Conservation (phyloP, 1,140 invertebrate genomes). For the Pseudobourletiella spinata region DNA sequence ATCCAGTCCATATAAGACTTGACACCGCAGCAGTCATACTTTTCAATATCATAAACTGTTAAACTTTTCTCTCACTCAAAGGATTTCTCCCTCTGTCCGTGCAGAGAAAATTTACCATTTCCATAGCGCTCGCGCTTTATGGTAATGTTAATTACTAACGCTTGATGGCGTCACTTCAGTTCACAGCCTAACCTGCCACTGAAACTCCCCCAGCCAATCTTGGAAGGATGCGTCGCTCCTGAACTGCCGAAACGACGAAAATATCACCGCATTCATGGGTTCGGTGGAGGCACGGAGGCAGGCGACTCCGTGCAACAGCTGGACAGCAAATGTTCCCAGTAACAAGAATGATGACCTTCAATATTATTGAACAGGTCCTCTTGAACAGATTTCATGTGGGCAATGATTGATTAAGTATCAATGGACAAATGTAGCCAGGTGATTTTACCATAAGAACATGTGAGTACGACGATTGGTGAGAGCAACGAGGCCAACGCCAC, state of each 20-base stretch:
- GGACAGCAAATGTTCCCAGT: neutral
- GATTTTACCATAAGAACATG: neutral
- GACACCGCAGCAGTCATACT: constrained; percentile 26
- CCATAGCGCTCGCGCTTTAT: too few relatives aligned
- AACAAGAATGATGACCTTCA: constrained; percentile 6
- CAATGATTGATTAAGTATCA: neutral
- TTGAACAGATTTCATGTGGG: too few relatives aligned
- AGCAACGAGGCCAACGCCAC: neutral
- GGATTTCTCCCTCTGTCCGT: too few relatives aligned
- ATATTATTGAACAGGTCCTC: too few relatives aligned
- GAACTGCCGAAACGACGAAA: constrained; percentile 2
- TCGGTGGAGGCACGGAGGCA: neutral
- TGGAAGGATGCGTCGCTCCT: neutral
- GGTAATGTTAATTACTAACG: too few relatives aligned
- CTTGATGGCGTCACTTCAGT: too few relatives aligned
- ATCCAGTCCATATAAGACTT: constrained; percentile 17
- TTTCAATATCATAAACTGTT: neutral
- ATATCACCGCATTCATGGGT: constrained; percentile 6
- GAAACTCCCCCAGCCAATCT: constrained; percentile 15
- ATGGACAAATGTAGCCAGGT: neutral
- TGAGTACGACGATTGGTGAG: neutral
- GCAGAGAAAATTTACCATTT: too few relatives aligned
- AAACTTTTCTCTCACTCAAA: too few relatives aligned
- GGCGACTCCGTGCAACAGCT: constrained; percentile 7
- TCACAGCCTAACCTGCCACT: constrained; percentile 27